These are phyloP conservation scores for Cherax quadricarinatus DNA, from an alignment of 1,140 invertebrate genomes.

Conservation along the genomic window DNA sequence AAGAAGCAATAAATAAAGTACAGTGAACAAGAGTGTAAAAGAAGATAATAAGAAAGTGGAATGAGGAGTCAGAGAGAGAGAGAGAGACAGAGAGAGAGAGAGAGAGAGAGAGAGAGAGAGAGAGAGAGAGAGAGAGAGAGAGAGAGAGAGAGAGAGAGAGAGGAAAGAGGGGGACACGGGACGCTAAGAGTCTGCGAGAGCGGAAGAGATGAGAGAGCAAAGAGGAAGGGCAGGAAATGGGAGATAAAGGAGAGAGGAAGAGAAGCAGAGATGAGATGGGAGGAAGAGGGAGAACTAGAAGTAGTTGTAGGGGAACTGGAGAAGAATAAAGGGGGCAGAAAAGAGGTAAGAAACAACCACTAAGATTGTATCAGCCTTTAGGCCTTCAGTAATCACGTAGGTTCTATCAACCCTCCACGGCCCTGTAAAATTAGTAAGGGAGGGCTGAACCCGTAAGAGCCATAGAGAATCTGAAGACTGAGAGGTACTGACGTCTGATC, in stretches of 20 bases:
- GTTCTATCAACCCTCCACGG: neutral
- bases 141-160: neutral
- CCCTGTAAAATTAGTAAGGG: no score
- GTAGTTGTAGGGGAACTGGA: no score
- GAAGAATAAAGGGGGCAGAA: neutral
- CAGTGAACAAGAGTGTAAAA: no score
- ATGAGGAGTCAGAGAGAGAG: neutral
- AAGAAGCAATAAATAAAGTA: no score
- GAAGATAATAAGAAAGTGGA: no score
- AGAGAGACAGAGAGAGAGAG: neutral
- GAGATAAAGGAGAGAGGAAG: neutral
- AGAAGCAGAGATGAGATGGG: neutral
- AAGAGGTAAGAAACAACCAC: neutral
- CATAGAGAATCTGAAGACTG: no score
- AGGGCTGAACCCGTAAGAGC: no score
- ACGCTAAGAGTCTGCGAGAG: no score
- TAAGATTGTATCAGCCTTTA: neutral
- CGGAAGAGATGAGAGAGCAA: neutral
- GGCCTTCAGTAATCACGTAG: neutral
- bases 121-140: conserved; percentile 13
- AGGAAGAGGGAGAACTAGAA: neutral
- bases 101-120: neutral
- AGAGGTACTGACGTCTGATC: no score
- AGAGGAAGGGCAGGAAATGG: neutral
- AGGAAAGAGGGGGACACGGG: neutral